phyloP scores from a whole-genome alignment of 1,140 invertebrate genomes.

The Drosophila sp. region DNA sequence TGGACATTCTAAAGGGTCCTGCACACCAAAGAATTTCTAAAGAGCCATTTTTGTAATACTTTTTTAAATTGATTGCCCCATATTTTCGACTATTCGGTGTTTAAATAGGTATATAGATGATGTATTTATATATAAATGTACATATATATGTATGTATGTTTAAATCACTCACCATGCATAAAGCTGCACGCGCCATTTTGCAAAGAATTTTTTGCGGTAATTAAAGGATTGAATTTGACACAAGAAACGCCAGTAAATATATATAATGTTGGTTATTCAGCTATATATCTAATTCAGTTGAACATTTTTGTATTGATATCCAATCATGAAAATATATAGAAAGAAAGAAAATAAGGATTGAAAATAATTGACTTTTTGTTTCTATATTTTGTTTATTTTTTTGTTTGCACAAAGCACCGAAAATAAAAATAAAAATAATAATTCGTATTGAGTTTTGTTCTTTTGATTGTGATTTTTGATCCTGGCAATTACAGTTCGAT shows the following conservation, averaged over 20 bases:
- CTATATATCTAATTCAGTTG: slow-evolving; percentile 25
- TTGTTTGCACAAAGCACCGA: slow-evolving; percentile 35
- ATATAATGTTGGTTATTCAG: slow-evolving; percentile 26
- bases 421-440: slow-evolving; percentile 11
- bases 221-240: slow-evolving; percentile 54
- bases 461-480: slow-evolving; percentile 25
- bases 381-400: slow-evolving; percentile 17
- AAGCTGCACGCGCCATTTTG: slow-evolving; percentile 81
- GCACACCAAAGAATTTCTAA: too few relatives aligned
- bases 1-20: too few relatives aligned
- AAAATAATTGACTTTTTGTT: slow-evolving; percentile 42
- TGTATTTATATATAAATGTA: too few relatives aligned
- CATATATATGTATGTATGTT: neutral
- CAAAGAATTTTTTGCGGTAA: slow-evolving; percentile 54
- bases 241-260: slow-evolving; percentile 74
- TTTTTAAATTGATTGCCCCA: too few relatives aligned
- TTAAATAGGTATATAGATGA: too few relatives aligned
- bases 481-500: slow-evolving; percentile 53
- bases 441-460: neutral
- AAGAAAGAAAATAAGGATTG: slow-evolving; percentile 41
- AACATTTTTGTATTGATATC: slow-evolving; percentile 64
- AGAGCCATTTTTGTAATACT: too few relatives aligned
- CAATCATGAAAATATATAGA: slow-evolving; percentile 71
- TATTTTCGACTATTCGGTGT: too few relatives aligned
- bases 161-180: slow-evolving; percentile 78